Base-by-base conservation (phyloP, 2,888 invertebrate species). In the Mantis religiosa region DNA sequence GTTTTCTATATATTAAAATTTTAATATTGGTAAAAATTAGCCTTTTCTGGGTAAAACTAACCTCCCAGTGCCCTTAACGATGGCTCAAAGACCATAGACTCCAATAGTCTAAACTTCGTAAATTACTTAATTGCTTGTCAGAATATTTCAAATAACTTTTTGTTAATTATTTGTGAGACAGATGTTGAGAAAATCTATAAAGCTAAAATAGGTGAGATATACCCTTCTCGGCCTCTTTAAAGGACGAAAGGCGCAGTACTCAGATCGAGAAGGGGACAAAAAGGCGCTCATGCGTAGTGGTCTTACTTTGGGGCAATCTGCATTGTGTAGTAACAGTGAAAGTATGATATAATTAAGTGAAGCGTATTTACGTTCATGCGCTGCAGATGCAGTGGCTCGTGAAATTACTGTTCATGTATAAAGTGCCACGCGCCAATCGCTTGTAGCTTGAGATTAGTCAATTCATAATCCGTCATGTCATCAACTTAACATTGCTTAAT, bases 221-320 rank as follows among this genome's bases (percentile, higher is more conserved):
- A 41, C 1, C 12, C 1, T 41, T 41, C 1, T 12, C 1, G 0
- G 2, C 12, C 1, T 1, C 12, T 1, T 41, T 12, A 9, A 41
- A 41, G 12, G 41, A 6, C 41, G 41, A 41, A 2, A 41, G 41
- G 12, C 12, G 41, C 34, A 34, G 34, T 7, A 34, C 20, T 25
- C 1, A 71, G 54, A 15, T 71, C 1, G 25, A 71, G 54, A 71
- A 71, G 54, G 54, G 54, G 14, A 25, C 25, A n/a, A 0, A 20
- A 71, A 71, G 6, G 54, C 25, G 54, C 54, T 25, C 54, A 71
- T 25, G 25, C 15, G 54, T 71, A 71, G 20, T 71, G 25, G 25
- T 71, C 20, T 71, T 71, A 20, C 20, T 71, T 71, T 1, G 54
- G 54, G 20, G 15, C 54, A 71, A 6, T 71, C 20, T 71, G 25